Percentiles rank a stretch among this genome's conserved stretches.
Conservation (phyloP, 2,888 invertebrate species). For the Lysandra bellargus region DNA sequence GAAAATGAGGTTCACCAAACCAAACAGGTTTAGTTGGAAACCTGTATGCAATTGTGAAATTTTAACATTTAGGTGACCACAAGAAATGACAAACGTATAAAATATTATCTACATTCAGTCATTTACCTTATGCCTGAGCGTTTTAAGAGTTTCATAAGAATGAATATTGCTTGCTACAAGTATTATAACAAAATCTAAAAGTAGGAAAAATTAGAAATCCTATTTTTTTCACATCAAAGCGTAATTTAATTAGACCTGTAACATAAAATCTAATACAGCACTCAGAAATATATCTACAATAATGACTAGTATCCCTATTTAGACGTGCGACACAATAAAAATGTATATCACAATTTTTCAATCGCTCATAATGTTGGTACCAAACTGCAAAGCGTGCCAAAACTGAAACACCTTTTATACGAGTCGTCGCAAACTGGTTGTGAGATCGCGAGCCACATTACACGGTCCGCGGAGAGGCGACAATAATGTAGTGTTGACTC, state of each 20-base stretch:
- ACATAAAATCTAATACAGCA: neutral
- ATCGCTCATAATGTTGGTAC: neutral
- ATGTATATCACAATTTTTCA: neutral
- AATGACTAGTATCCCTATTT: neutral
- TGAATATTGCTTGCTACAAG: no score
- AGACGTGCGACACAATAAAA: neutral
- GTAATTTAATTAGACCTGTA: no score
- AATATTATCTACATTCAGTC: neutral
- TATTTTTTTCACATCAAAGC: no score
- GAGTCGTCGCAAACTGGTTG: constrained; percentile 24
- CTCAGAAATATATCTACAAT: no score
- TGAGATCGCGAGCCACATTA: constrained; percentile 5
- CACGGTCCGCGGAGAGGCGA: neutral
- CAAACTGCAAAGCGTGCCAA: constrained; percentile 2
- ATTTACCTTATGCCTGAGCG: no score
- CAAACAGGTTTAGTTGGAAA: constrained; percentile 1
- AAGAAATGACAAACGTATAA: neutral
- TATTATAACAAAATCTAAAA: no score
- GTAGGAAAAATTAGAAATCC: no score
- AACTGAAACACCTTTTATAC: constrained; percentile 22
- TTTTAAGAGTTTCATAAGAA: no score
- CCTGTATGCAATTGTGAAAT: neutral
- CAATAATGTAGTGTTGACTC: constrained; percentile 28
- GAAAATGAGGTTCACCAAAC: neutral
- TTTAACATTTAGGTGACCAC: neutral